Evolutionary conservation across 2,797 vertebrate species (phyloP).

Genomic region (Chrysocyon brachyurus): DNA sequence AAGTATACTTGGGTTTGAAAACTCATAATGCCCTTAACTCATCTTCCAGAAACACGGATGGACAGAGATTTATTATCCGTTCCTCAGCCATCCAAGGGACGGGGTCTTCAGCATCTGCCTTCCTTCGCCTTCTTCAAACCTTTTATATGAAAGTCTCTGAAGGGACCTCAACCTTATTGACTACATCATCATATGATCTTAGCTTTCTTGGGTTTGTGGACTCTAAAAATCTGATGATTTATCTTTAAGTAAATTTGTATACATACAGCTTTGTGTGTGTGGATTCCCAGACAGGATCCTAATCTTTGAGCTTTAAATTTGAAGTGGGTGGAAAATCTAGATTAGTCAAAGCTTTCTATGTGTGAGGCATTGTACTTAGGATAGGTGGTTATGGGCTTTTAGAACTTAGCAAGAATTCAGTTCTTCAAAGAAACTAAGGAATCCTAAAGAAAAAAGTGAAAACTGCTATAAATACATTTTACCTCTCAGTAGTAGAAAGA

Average conservation of each 20-base stretch:
- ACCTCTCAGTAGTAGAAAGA: neutral
- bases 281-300: neutral
- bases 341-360: neutral
- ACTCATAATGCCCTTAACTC: neutral
- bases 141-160: neutral
- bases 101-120: neutral
- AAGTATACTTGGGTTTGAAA: neutral
- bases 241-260: neutral
- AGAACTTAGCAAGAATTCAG: neutral
- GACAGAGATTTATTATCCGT: too few species aligned
- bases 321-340: neutral
- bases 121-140: neutral
- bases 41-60: neutral
- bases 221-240: neutral
- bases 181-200: neutral
- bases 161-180: neutral
- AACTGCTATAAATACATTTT: neutral
- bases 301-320: neutral
- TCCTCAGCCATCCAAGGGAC: neutral
- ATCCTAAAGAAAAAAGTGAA: neutral
- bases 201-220: neutral
- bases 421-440: neutral
- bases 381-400: neutral
- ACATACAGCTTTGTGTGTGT: neutral
- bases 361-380: neutral